A percentile compares a stretch with the other conserved stretches of the same genome.
phyloP scores from a whole-genome alignment of 2,113 vertebrate genomes.

The Nycticebus coucang region DNA sequence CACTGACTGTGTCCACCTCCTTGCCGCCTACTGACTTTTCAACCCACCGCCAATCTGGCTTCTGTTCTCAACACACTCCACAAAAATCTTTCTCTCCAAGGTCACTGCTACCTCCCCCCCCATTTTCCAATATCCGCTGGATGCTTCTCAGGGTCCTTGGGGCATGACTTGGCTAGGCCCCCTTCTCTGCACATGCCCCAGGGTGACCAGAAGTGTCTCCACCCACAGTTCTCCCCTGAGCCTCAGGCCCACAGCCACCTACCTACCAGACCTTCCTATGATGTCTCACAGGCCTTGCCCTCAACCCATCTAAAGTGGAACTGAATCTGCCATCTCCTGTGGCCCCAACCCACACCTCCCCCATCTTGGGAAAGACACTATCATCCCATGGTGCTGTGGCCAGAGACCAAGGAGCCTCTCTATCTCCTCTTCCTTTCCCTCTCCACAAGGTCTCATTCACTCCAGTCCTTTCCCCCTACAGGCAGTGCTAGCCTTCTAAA shows the following conservation, averaged over 20 bases:
- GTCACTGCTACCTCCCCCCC: neutral
- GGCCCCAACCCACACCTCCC: neutral
- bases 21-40: conserved; percentile 35
- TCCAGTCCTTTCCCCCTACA: neutral
- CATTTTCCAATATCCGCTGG: neutral
- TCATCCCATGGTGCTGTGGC: neutral
- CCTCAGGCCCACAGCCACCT: neutral
- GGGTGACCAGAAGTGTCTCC: neutral
- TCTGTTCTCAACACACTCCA: neutral
- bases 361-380: neutral
- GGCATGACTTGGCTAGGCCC: neutral
- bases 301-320: neutral
- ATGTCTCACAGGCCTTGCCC: neutral
- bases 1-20: neutral
- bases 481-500: neutral
- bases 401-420: neutral
- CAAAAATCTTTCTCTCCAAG: neutral
- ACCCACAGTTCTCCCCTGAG: neutral
- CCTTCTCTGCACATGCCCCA: neutral
- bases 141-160: neutral
- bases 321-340: neutral
- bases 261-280: neutral
- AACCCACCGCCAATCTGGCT: conserved; percentile 50
- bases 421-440: neutral
- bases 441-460: neutral